A percentile compares a stretch with the other conserved stretches of the same genome.
Evolutionary conservation across 2,888 invertebrate genomes (phyloP).

Genomic region (Leuctra nigra): DNA sequence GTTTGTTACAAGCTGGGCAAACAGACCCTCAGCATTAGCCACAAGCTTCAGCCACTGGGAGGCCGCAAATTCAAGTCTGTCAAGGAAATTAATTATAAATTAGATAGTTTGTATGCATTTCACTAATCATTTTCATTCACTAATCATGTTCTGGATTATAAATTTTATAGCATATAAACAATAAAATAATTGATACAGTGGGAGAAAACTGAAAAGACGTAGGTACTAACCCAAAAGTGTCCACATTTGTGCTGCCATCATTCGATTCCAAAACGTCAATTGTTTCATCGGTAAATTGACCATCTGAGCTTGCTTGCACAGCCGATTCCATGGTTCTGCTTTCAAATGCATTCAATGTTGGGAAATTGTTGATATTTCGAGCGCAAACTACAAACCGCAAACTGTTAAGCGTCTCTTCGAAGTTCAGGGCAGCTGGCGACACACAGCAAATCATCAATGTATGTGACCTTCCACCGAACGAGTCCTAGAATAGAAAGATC

Average conservation of each 20-base stretch:
- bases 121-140: neutral
- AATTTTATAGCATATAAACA: no score
- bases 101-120: neutral
- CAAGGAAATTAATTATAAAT: neutral
- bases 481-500: constrained; percentile 58
- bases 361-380: constrained; percentile 61
- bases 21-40: constrained; percentile 77
- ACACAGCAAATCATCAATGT: constrained; percentile 65
- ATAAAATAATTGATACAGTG: no score
- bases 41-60: constrained; percentile 76
- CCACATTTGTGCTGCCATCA: constrained; percentile 35
- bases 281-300: constrained; percentile 20
- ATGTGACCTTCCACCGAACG: constrained; percentile 68
- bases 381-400: constrained; percentile 60
- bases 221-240: constrained; percentile 55
- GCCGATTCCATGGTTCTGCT: constrained; percentile 5
- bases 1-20: constrained; percentile 63
- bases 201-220: no score
- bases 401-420: constrained; percentile 61
- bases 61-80: constrained; percentile 66
- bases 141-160: no score
- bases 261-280: constrained; percentile 25
- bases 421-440: constrained; percentile 61
- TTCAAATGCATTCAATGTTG: constrained; percentile 58
- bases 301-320: constrained; percentile 30